Base-by-base conservation (phyloP, 2,797 vertebrate species). In the Perodicticus potto region DNA sequence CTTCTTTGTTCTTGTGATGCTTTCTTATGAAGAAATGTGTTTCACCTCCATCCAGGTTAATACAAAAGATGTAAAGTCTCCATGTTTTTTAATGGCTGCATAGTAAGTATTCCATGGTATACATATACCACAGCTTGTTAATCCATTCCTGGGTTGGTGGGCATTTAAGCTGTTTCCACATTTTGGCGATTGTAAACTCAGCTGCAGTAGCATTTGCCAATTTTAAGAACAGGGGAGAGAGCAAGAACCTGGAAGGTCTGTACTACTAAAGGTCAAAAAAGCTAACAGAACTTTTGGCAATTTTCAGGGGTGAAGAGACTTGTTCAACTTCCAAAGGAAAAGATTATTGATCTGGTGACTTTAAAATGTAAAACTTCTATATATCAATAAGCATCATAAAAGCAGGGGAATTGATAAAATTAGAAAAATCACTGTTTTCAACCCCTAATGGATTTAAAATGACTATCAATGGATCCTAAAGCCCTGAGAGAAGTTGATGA, bases 381-480 rank as follows among this genome's bases (percentile, higher is more conserved):
- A 73, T 3, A 20, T 85, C n/a, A 70, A 82, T 67, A 78, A 86
- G 72, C 9, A 63, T 37, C 69, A 69, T 84, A 76, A 81, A 82
- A 74, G 9, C 7, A 89, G 34, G 3, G 63, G 53, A 89, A 57
- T 70, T 27, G 32, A 83, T 90, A 73, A 86, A 94, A 78, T 67
- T 53, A 72, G 63, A 74, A 94, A 94, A 88, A 86, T 65, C 29
- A 86, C 22, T 83, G 6, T 82, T 86, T 96, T 81, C 34, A 67
- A 59, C 25, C 49, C 11, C 14, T 63, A 5, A 63, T 81, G 27
- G 22, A 61, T 78, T 74, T 88, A 76, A 93, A 94, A 81, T 72
- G 34, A 96, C 76, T 32, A 40, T 43, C 40, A 70, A 0, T 88
- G 65, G 40, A 61, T 96, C 34, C 29, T 90, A 80, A 93, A 83